These are phyloP conservation scores for Mungos mungo DNA, from an alignment of 2,113 vertebrate genomes.

Conservation along the genomic window DNA sequence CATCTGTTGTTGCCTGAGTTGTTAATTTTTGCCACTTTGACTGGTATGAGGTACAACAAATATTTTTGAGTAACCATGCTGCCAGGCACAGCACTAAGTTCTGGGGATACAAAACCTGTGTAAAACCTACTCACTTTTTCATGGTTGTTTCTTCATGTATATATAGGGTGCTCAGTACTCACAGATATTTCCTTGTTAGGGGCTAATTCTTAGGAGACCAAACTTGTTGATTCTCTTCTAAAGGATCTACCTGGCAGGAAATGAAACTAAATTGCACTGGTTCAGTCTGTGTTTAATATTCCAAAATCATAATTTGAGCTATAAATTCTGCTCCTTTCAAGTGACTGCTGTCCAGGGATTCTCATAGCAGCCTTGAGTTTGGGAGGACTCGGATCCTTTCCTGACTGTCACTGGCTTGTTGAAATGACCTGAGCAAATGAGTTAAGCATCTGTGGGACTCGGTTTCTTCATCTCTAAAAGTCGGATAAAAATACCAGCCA, in stretches of 20 bases:
- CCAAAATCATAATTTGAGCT: slow-evolving; percentile 65
- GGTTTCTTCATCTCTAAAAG: slow-evolving; percentile 66
- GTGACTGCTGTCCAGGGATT: slow-evolving; percentile 46
- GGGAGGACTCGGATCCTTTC: background rate
- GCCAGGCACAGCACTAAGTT: background rate
- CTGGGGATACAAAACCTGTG: background rate
- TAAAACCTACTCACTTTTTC: background rate
- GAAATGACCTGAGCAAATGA: slow-evolving; percentile 67
- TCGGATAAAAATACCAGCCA: slow-evolving; percentile 70
- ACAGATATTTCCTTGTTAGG: background rate
- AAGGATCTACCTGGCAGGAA: slow-evolving; percentile 46
- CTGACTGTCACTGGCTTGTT: slow-evolving; percentile 10
- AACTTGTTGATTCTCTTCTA: slow-evolving; percentile 1
- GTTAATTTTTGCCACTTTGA: no score
- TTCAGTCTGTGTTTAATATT: slow-evolving; percentile 66
- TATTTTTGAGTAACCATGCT: background rate
- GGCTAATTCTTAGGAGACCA: slow-evolving; percentile 53
- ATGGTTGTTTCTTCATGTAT: background rate
- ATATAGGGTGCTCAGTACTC: background rate
- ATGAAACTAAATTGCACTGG: slow-evolving; percentile 13
- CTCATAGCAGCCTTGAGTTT: background rate
- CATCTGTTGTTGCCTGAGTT: no score
- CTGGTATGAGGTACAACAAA: background rate
- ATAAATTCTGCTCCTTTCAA: slow-evolving; percentile 62
- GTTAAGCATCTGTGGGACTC: slow-evolving; percentile 67